Evolutionary conservation across 2,797 vertebrate genomes (phyloP).

Genomic region (Hafferia zeledoni): DNA sequence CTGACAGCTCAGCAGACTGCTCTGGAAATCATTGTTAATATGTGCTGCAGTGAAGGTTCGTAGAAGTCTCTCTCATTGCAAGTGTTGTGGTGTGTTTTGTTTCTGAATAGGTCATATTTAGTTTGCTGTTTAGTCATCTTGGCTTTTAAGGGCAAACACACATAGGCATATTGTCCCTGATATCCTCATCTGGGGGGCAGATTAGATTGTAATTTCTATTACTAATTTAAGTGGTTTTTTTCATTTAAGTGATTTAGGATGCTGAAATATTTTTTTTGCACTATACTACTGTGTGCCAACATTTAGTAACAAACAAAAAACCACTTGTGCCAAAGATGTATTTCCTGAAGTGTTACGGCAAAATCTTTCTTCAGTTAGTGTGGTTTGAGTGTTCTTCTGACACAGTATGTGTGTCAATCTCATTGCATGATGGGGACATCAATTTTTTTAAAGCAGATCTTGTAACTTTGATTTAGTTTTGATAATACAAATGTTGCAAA

Average conservation of each 20-base stretch:
- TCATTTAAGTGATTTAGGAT: not conserved
- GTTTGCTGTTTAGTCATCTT: not conserved
- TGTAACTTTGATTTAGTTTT: not conserved
- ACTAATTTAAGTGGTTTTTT: not conserved
- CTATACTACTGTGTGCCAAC: not conserved
- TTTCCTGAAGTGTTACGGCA: not conserved
- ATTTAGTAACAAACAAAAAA: not conserved
- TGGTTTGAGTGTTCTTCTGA: not conserved
- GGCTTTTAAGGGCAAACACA: not conserved
- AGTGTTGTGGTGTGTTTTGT: not conserved
- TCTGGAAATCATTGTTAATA: slow-evolving; percentile 96
- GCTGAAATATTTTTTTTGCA: not conserved
- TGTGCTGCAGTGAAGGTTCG: slow-evolving; percentile 97
- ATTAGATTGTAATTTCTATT: not conserved
- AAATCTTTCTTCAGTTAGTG: not conserved
- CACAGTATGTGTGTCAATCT: not conserved
- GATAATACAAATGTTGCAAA: not conserved
- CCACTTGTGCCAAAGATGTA: fast-evolving
- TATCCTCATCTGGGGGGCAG: not conserved
- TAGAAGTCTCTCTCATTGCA: not conserved
- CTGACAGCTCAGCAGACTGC: slow-evolving; percentile 95
- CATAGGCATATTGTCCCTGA: not conserved
- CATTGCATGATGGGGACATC: not conserved
- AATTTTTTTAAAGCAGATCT: not conserved
- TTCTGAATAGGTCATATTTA: not conserved